Evolutionary conservation across 2,888 invertebrate species (phyloP), one percentile per base, ranked within the genome.

Genomic region (Heliconius sara): DNA sequence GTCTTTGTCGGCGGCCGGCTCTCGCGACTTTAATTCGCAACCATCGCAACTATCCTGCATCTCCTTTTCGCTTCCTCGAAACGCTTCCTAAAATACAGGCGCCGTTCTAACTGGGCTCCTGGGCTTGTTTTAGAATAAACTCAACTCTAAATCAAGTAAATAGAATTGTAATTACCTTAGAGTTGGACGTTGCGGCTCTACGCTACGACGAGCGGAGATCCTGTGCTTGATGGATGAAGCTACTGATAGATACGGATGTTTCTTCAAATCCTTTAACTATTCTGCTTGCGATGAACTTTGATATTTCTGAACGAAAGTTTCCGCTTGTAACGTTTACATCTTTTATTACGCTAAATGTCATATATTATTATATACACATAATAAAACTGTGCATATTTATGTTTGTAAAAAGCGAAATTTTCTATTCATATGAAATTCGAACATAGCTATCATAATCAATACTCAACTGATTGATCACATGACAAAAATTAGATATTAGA

Each of bases 31-130:
- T 90, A 91, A 92, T 93, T 92, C 91, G 92, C 93, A 89, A 86
- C 85, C 68, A 80, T 80, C 77, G 77, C 77, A 60, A 80, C 80
- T 43, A 65, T 43, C 63, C 75, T 85, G 83, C 84, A 86, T 87
- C 85, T 86, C 88, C 87, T 88, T 88, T 89, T 87, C 87, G 88
- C 91, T 94, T 95, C 94, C 91, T 91, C 91, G 94, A 94, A 94
- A 89, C 89, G 89, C 90, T 90, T 94, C 94, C 94, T 93, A 94
- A 95, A 95, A 95, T 95, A 94, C 92, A 90, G 90, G 90, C 91
- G 91, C 92, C 91, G 88, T 89, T 89, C 87, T 43, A 74, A 75
- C 85, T 83, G 79, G 77, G 81, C 83, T 81, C 87, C 85, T 83
- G 16, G 0, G 16, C 47, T 47, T 16, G 83, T 77, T 84, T 84